phyloP scores from a whole-genome alignment of 1,140 invertebrate genomes.

The Penaeus japonicus region DNA sequence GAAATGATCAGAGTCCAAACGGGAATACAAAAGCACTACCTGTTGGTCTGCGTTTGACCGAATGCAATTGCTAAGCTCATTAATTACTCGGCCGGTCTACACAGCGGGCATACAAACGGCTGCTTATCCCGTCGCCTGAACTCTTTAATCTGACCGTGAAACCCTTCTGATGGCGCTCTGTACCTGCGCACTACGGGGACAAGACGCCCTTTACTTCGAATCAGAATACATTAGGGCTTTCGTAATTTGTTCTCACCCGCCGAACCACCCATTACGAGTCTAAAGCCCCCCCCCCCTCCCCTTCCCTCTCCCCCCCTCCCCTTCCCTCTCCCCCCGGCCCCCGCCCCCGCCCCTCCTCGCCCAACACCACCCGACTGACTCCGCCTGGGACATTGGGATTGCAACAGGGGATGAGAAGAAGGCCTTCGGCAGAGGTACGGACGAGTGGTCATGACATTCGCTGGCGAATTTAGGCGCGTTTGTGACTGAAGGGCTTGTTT shows the following conservation, averaged over 20 bases:
- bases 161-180: background rate
- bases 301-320: background rate
- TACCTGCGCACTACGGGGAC: background rate
- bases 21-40: no score
- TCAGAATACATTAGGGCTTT: constrained; percentile 17
- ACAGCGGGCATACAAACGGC: background rate
- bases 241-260: background rate
- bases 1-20: no score
- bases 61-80: constrained; percentile 13
- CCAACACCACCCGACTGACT: background rate
- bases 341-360: background rate
- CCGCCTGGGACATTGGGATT: background rate
- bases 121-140: background rate
- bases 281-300: background rate
- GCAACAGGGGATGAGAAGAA: no score
- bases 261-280: background rate
- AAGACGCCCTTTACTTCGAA: background rate
- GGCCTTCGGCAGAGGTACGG: no score
- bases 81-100: background rate
- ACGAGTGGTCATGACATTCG: no score
- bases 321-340: background rate
- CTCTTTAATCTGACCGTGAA: constrained; percentile 15
- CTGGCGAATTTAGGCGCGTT: no score
- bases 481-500: no score
- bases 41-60: no score